phyloP scores from a whole-genome alignment of 2,113 vertebrate genomes.

The Regulus satrapa region DNA sequence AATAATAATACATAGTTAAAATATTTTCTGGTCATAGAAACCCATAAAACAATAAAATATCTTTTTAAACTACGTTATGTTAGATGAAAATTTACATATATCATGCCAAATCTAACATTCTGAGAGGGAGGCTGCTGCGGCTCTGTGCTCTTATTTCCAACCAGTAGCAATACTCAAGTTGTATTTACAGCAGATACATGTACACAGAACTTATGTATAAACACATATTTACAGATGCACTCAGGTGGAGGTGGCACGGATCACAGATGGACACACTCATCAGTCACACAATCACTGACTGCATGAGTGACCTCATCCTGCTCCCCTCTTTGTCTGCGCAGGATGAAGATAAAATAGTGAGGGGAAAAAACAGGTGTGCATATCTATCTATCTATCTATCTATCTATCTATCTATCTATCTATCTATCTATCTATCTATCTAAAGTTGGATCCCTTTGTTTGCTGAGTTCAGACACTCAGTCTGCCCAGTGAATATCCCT shows the following conservation, averaged over 20 bases:
- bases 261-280: background rate
- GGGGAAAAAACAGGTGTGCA: too few species aligned
- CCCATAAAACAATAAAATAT: background rate
- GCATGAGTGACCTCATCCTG: background rate
- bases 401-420: too few species aligned
- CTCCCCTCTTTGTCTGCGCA: background rate
- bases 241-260: background rate
- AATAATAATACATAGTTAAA: background rate
- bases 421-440: too few species aligned
- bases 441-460: background rate
- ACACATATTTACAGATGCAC: background rate
- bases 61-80: background rate
- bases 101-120: background rate
- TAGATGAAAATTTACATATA: background rate
- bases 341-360: background rate
- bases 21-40: background rate
- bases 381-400: too few species aligned
- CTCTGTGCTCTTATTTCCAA: background rate
- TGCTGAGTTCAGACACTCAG: background rate
- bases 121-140: background rate
- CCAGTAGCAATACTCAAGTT: background rate
- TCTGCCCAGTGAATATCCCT: background rate
- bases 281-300: background rate
- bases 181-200: background rate
- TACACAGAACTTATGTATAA: too few species aligned